These are phyloP conservation scores for Gymnopithys bicolor DNA, from an alignment of 2,797 vertebrate species.

Conservation along the genomic window DNA sequence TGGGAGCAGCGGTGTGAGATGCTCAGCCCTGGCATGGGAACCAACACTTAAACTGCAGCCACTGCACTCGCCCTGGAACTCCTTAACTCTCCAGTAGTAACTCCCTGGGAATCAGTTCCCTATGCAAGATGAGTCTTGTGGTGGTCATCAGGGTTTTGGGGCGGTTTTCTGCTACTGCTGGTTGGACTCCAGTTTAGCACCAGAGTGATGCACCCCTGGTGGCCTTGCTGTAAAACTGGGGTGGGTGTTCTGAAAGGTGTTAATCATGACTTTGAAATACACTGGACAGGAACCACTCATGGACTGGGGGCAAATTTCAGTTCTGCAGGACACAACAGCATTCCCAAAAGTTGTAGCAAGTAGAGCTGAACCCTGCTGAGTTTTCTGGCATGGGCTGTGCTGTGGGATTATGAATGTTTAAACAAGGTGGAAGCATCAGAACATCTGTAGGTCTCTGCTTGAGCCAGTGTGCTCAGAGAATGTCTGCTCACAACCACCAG, in stretches of 20 bases:
- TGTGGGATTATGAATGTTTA: background rate
- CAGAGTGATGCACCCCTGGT: background rate
- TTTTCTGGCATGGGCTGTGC: background rate
- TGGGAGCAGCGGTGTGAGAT: background rate
- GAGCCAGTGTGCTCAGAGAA: background rate
- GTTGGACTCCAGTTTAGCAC: background rate
- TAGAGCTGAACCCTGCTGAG: background rate
- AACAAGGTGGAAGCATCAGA: background rate
- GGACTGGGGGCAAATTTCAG: background rate
- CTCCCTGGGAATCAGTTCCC: background rate
- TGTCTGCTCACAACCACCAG: background rate
- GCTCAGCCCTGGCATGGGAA: background rate
- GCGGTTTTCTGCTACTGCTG: background rate
- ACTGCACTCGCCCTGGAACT: background rate
- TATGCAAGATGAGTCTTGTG: rapidly evolving
- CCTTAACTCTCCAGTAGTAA: rapidly evolving
- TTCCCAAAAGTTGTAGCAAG: background rate
- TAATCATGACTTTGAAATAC: background rate
- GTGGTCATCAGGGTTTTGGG: background rate
- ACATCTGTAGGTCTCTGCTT: background rate
- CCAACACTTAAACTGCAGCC: background rate
- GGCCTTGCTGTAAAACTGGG: background rate
- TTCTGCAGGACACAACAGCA: background rate
- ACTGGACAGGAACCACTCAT: background rate
- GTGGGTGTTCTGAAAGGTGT: background rate